Percentiles rank a stretch among this genome's conserved stretches.
These are phyloP conservation scores for Harpalus rubripes DNA, from an alignment of 2,888 invertebrate genomes.

Conservation along the genomic window DNA sequence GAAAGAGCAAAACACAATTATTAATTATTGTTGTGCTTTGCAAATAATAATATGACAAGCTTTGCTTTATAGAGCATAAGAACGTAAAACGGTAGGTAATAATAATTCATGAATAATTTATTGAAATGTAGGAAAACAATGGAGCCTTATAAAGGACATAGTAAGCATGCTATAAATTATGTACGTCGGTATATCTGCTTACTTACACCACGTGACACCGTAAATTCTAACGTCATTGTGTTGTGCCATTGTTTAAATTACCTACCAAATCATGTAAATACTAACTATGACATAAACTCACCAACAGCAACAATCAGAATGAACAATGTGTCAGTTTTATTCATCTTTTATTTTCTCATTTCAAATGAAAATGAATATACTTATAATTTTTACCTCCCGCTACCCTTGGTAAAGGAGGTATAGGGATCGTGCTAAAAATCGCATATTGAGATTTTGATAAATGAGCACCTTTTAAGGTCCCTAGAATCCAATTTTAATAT, in stretches of 20 bases:
- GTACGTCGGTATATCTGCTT: constrained; percentile 55
- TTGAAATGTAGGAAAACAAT: constrained; percentile 58
- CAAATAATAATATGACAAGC: constrained; percentile 32
- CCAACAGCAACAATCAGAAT: background rate
- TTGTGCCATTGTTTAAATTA: constrained; percentile 30
- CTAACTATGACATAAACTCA: constrained; percentile 17
- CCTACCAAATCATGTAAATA: constrained; percentile 37
- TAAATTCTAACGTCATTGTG: constrained; percentile 55
- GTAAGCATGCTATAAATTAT: constrained; percentile 63
- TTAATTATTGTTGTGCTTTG: constrained; percentile 19
- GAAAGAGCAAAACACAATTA: constrained; percentile 28
- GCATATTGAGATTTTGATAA: no score
- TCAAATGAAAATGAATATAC: no score
- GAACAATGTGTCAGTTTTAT: background rate
- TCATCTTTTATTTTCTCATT: no score
- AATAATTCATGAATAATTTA: constrained; percentile 60
- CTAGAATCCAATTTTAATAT: no score
- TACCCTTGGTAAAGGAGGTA: no score
- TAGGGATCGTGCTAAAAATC: no score
- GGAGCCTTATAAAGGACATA: constrained; percentile 56
- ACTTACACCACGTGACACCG: constrained; percentile 59
- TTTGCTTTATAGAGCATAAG: constrained; percentile 28
- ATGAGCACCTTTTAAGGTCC: no score
- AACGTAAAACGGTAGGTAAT: constrained; percentile 46
- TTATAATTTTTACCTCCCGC: no score